Conservation (phyloP, 2,888 invertebrate species). For the Gonocerus acuteangulatus region DNA sequence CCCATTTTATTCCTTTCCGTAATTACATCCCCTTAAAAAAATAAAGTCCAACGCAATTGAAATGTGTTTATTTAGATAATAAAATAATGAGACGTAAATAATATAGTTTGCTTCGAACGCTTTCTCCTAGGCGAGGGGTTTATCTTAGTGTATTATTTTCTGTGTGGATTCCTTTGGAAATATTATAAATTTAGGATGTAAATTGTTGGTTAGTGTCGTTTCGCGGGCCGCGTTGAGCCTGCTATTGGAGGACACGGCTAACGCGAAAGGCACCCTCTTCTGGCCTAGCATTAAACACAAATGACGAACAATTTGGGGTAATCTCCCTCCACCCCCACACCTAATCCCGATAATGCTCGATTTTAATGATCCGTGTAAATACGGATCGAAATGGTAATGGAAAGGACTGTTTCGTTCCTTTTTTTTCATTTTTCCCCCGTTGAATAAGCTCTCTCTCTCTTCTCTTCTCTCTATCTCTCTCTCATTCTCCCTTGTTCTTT, state of each 20-base stretch:
- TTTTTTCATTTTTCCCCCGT: too few species aligned
- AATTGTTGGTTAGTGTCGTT: background rate
- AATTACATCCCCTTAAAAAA: too few species aligned
- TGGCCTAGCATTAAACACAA: slow-evolving; percentile 7
- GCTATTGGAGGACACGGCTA: background rate
- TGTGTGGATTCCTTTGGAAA: background rate
- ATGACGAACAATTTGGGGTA: slow-evolving; percentile 21
- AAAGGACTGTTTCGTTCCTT: background rate
- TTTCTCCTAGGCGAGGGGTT: background rate
- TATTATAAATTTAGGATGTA: background rate
- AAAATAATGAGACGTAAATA: too few species aligned
- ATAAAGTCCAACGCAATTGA: too few species aligned
- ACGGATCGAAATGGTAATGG: slow-evolving; percentile 25
- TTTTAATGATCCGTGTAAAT: slow-evolving; percentile 25
- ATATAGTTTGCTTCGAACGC: too few species aligned
- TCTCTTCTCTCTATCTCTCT: too few species aligned
- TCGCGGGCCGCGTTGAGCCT: background rate
- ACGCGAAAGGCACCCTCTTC: too few species aligned
- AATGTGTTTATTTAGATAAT: too few species aligned
- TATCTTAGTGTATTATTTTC: background rate
- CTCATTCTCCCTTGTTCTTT: too few species aligned
- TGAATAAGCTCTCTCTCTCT: too few species aligned
- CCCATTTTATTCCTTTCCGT: too few species aligned
- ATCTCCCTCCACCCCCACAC: slow-evolving; percentile 6
- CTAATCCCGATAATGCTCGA: slow-evolving; percentile 16